A percentile compares a stretch with the other conserved stretches of the same genome.
Conservation (phyloP, 1,140 invertebrate genomes). For the Conopomorpha cramerella region DNA sequence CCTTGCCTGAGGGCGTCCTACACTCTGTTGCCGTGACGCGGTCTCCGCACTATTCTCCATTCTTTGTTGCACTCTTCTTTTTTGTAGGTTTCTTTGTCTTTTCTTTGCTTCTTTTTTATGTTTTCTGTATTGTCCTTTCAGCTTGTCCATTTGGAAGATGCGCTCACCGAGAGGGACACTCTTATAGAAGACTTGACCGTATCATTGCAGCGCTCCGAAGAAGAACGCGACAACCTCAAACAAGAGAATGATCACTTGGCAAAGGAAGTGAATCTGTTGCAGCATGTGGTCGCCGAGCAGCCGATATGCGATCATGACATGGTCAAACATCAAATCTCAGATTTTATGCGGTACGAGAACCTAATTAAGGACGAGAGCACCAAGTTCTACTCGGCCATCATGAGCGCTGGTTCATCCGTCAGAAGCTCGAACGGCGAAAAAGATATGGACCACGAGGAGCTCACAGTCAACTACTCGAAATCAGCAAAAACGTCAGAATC, state of each 20-base stretch:
- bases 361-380: constrained; percentile 45
- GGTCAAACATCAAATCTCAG: constrained; percentile 39
- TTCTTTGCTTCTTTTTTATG: too few relatives aligned
- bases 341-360: constrained; percentile 48
- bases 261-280: constrained; percentile 65
- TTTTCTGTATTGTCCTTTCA: too few relatives aligned
- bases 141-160: constrained; percentile 65
- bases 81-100: too few relatives aligned
- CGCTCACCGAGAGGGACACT: constrained; percentile 61
- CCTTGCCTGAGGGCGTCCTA: too few relatives aligned
- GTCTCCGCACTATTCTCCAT: too few relatives aligned
- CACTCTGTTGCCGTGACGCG: too few relatives aligned
- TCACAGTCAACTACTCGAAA: constrained; percentile 42
- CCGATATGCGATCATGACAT: constrained; percentile 52
- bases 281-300: constrained; percentile 61
- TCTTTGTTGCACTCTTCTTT: too few relatives aligned
- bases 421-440: constrained; percentile 40
- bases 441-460: constrained; percentile 45
- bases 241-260: constrained; percentile 64
- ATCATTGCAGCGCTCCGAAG: constrained; percentile 63
- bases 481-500: constrained; percentile 31
- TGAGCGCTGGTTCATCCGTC: constrained; percentile 28
- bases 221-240: constrained; percentile 63
- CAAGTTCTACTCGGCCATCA: constrained; percentile 39
- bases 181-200: constrained; percentile 66